Evolutionary conservation across 2,888 invertebrate species (phyloP).

Genomic region (Polyommatus icarus): DNA sequence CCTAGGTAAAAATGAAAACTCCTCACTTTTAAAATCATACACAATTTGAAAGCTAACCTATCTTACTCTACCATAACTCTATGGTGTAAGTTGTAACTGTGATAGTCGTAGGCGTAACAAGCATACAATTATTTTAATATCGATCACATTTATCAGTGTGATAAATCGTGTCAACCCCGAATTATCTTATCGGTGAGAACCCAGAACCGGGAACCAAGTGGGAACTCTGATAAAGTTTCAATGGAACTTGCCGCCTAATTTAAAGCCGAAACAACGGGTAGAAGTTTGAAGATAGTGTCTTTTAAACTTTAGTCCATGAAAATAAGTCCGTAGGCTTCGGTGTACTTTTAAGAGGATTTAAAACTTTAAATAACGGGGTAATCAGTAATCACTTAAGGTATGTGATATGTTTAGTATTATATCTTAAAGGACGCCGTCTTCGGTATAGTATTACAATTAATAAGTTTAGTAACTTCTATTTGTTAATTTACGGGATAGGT

Average conservation of each 20-base stretch:
- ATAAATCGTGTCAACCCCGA: conserved; percentile 27
- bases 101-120: conserved; percentile 49
- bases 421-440: neutral
- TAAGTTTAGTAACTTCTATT: neutral
- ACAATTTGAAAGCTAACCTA: neutral
- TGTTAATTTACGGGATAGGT: neutral
- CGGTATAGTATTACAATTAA: neutral
- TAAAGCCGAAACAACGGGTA: neutral
- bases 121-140: conserved; percentile 52
- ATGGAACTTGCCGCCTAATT: neutral
- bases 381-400: neutral
- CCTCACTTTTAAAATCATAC: too few species aligned
- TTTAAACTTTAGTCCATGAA: neutral
- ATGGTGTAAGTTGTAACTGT: conserved; percentile 44
- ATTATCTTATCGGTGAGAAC: conserved; percentile 22
- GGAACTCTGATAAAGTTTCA: neutral
- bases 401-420: neutral
- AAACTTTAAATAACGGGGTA: neutral
- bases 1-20: too few species aligned
- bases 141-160: conserved; percentile 18
- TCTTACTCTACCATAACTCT: neutral
- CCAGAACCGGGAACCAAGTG: neutral
- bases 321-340: neutral
- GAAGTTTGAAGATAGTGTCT: too few species aligned
- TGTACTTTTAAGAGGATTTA: too few species aligned